Base-by-base conservation (phyloP, 2,888 invertebrate genomes). In the Drosophila melanosoma region DNA sequence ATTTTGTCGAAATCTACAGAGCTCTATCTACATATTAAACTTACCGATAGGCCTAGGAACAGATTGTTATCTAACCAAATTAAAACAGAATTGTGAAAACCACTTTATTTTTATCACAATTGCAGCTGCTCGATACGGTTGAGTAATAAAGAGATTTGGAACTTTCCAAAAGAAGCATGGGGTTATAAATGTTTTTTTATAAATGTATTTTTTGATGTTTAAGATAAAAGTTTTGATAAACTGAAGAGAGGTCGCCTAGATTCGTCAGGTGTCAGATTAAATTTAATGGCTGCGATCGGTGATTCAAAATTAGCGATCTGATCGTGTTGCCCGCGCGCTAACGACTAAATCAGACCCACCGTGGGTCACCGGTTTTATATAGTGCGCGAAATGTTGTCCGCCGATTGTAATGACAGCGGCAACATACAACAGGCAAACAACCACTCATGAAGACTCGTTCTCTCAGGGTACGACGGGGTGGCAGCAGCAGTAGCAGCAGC, bases 281-380 rank as follows among this genome's bases (percentile, higher is more conserved):
- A 61, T 42, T 35, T 57, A 52, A 61, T 26, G 26, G 20, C 33
- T 54, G 58, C 59, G 66, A 58, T 66, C 48, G 40, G 33, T 53
- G 63, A 59, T 76, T 64, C 62, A 42, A 54, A 62, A 53, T 49
- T 7, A 48, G 53, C 91, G 91, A 89, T 83, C 84, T 92, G 92
- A 91, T 92, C 92, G 90, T 91, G 86, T 90, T 92, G 92, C 91
- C 91, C 92, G 93, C 91, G 91, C 91, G 91, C 90, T 92, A 92
- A 91, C 92, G 91, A 93, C 93, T 93, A 92, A 92, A 91, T 91
- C 91, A 90, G 79, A 83, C 79, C 79, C 77, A 82, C 83, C 81
- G 88, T 86, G 87, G 88, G 88, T 89, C 87, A 91, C 91, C 90
- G 90, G 92, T 92, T 92, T 92, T 92, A 91, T 92, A 90, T 87